A percentile compares a stretch with the other conserved stretches of the same genome.
Conservation (phyloP, 2,113 vertebrate species). For the Ibidorhyncha struthersii region DNA sequence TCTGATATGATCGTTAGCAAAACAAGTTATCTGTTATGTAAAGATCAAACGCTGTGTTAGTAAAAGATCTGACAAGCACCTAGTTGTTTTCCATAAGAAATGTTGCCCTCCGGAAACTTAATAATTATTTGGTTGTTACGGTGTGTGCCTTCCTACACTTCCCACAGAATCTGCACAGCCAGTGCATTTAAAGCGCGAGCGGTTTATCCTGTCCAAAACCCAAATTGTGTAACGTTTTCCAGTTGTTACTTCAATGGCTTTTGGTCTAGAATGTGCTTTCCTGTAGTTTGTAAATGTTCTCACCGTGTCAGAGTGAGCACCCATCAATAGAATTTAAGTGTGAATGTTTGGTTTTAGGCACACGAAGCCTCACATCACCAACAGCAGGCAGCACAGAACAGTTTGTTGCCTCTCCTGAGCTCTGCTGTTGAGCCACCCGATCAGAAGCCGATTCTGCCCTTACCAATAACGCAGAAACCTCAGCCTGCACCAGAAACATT, state of each 20-base stretch:
- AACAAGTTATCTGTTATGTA: slow-evolving; percentile 50
- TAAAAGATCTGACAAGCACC: slow-evolving; percentile 30
- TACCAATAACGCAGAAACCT: slow-evolving; percentile 93
- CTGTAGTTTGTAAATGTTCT: slow-evolving; percentile 5
- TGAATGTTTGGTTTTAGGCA: slow-evolving; percentile 86
- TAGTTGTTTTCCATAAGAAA: slow-evolving; percentile 35
- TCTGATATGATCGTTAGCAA: slow-evolving; percentile 33
- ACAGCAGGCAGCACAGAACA: slow-evolving; percentile 94
- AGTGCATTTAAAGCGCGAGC: neutral
- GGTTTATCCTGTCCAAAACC: neutral
- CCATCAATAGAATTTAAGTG: slow-evolving; percentile 66
- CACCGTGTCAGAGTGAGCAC: neutral
- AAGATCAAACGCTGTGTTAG: slow-evolving; percentile 32
- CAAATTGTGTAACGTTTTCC: neutral
- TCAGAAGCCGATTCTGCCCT: slow-evolving; percentile 95
- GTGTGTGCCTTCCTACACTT: neutral
- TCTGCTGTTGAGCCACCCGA: slow-evolving; percentile 91
- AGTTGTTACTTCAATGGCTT: neutral
- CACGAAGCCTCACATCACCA: slow-evolving; percentile 97
- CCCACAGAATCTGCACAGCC: neutral
- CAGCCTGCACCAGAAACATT: slow-evolving; percentile 89
- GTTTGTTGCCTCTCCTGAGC: slow-evolving; percentile 92
- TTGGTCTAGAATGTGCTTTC: slow-evolving; percentile 29
- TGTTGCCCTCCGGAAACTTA: slow-evolving; percentile 58
- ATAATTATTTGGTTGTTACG: neutral